phyloP scores from a whole-genome alignment of 2,888 invertebrate genomes.

The Aspidapion aeneum region DNA sequence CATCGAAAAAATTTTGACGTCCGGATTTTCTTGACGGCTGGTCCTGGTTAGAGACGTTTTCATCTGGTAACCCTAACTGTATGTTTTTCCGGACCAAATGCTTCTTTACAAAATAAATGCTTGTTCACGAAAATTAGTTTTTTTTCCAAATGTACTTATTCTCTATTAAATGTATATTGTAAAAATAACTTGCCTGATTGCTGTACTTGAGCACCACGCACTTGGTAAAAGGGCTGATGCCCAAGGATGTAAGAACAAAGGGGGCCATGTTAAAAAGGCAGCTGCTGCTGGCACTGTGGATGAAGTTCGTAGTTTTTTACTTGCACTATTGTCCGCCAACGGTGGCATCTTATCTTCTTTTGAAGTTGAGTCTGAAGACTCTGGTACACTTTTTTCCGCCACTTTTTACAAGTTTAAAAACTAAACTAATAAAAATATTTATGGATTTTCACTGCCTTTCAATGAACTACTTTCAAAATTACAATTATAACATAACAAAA shows the following conservation, averaged over 20 bases:
- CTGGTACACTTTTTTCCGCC: slow-evolving; percentile 43
- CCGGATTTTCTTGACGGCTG: too few relatives aligned
- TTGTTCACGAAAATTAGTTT: too few relatives aligned
- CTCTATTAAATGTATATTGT: too few relatives aligned
- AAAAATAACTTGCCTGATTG: slow-evolving; percentile 68
- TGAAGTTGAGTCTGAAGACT: slow-evolving; percentile 15
- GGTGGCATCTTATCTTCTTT: slow-evolving; percentile 34
- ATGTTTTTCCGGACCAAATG: too few relatives aligned
- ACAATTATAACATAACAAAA: slow-evolving; percentile 28
- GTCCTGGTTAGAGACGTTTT: too few relatives aligned
- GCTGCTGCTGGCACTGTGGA: slow-evolving; percentile 41
- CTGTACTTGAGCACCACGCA: slow-evolving; percentile 62
- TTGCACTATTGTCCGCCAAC: slow-evolving; percentile 20
- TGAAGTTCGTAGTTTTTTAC: slow-evolving; percentile 24
- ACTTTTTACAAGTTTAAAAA: slow-evolving; percentile 34
- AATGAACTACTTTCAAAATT: slow-evolving; percentile 11
- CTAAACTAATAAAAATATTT: neutral
- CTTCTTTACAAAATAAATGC: too few relatives aligned
- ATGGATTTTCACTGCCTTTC: neutral
- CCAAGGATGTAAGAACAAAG: slow-evolving; percentile 72
- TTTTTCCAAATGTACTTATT: too few relatives aligned
- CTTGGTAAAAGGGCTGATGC: slow-evolving; percentile 66
- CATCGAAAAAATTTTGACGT: too few relatives aligned
- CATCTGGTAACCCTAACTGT: too few relatives aligned
- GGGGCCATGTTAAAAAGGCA: slow-evolving; percentile 73